These are phyloP conservation scores for Euproctis similis DNA, from an alignment of 2,888 invertebrate species.

Conservation along the genomic window DNA sequence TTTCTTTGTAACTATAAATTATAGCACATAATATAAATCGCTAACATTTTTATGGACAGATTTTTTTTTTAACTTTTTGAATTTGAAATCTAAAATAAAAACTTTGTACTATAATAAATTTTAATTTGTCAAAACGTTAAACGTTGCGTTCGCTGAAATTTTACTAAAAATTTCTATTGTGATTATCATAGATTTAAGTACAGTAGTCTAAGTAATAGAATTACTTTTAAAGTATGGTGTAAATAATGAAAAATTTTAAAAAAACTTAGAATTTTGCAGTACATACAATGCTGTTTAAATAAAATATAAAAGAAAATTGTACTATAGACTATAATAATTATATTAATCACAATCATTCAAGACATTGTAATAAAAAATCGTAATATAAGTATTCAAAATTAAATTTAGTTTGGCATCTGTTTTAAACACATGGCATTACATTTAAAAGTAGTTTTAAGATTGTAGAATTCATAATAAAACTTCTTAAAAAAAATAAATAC, in stretches of 20 bases:
- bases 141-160: constrained; percentile 33
- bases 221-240: constrained; percentile 31
- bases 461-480: constrained; percentile 68
- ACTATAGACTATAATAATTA: constrained; percentile 29
- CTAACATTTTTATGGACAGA: neutral
- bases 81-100: neutral
- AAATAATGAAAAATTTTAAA: constrained; percentile 37
- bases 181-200: constrained; percentile 38
- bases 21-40: neutral
- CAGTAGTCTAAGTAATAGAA: constrained; percentile 29
- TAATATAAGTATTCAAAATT: too few species aligned
- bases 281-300: constrained; percentile 12
- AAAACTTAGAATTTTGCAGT: constrained; percentile 22
- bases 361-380: too few species aligned
- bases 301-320: constrained; percentile 14
- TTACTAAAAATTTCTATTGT: constrained; percentile 40
- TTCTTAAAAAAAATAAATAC: constrained; percentile 34
- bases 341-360: too few species aligned
- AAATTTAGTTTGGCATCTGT: too few species aligned
- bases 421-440: constrained; percentile 46
- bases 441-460: constrained; percentile 51
- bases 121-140: constrained; percentile 28
- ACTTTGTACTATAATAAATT: neutral
- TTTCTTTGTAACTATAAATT: neutral
- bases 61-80: neutral